These are phyloP conservation scores for Scotopteryx bipunctaria DNA, from an alignment of 2,888 invertebrate genomes.

Conservation along the genomic window DNA sequence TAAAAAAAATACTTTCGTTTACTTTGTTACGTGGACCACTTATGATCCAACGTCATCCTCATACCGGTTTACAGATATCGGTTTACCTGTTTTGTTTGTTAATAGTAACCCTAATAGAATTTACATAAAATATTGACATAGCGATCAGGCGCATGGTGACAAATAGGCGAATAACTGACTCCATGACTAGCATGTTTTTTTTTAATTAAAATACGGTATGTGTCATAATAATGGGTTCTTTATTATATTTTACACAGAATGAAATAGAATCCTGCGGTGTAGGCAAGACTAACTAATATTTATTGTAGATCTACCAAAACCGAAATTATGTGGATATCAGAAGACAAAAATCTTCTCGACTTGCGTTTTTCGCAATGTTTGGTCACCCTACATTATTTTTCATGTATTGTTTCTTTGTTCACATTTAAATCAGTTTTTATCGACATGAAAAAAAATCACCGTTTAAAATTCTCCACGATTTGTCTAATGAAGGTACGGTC, in stretches of 20 bases:
- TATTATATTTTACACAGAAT: too few species aligned
- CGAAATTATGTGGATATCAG: too few species aligned
- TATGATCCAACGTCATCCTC: too few species aligned
- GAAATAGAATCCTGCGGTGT: too few species aligned
- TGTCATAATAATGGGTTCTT: not conserved
- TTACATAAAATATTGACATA: slow-evolving; percentile 29
- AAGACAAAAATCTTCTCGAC: too few species aligned
- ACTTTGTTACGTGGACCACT: too few species aligned
- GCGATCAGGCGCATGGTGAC: slow-evolving; percentile 22
- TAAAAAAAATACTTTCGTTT: too few species aligned
- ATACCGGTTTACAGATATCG: not conserved
- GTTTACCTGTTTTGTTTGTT: not conserved
- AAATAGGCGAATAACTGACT: slow-evolving; percentile 18
- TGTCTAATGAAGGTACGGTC: slow-evolving; percentile 15
- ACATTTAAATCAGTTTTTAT: not conserved
- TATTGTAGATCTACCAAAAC: too few species aligned
- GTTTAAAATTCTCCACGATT: slow-evolving; percentile 14
- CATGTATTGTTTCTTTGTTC: not conserved
- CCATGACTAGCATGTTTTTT: slow-evolving; percentile 9
- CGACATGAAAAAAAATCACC: slow-evolving; percentile 1
- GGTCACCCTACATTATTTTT: slow-evolving; percentile 12
- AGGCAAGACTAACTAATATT: too few species aligned
- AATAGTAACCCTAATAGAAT: slow-evolving; percentile 1
- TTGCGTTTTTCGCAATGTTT: too few species aligned
- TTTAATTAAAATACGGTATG: not conserved